phyloP scores from a whole-genome alignment of 1,140 invertebrate genomes.

The Triops longicaudatus region DNA sequence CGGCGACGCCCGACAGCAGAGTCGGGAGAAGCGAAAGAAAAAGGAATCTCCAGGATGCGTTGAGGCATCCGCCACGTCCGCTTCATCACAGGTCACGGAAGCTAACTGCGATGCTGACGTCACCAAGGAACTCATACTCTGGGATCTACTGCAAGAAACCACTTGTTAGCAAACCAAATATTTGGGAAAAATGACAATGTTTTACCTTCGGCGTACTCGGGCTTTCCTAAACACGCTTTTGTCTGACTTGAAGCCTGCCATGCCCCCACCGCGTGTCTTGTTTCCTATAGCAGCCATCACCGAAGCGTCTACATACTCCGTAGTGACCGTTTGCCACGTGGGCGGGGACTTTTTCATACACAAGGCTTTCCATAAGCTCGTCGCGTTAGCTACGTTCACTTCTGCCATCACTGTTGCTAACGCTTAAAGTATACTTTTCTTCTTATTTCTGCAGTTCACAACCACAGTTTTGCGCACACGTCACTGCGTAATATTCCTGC shows the following conservation, averaged over 20 bases:
- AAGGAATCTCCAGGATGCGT: neutral
- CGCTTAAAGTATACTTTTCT: neutral
- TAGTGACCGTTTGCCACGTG: neutral
- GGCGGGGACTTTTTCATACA: neutral
- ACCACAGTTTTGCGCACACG: neutral
- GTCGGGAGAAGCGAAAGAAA: neutral
- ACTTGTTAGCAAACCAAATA: neutral
- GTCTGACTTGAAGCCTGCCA: neutral
- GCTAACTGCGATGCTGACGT: neutral
- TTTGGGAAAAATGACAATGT: neutral
- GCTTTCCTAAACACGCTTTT: neutral
- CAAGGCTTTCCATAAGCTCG: constrained; percentile 7
- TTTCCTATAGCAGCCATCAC: neutral
- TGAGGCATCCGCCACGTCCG: neutral
- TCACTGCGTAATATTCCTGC: neutral
- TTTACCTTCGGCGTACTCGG: neutral
- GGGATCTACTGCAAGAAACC: neutral
- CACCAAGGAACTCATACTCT: neutral
- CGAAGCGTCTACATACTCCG: neutral
- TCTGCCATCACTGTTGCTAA: neutral
- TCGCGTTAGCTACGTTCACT: neutral
- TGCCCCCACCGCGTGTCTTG: neutral
- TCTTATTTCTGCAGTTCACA: neutral
- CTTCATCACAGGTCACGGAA: neutral
- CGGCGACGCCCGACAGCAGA: neutral